Percentiles rank a stretch among this genome's conserved stretches.
Conservation (phyloP, 2,797 vertebrate species). For the Gephyroberyx darwinii region DNA sequence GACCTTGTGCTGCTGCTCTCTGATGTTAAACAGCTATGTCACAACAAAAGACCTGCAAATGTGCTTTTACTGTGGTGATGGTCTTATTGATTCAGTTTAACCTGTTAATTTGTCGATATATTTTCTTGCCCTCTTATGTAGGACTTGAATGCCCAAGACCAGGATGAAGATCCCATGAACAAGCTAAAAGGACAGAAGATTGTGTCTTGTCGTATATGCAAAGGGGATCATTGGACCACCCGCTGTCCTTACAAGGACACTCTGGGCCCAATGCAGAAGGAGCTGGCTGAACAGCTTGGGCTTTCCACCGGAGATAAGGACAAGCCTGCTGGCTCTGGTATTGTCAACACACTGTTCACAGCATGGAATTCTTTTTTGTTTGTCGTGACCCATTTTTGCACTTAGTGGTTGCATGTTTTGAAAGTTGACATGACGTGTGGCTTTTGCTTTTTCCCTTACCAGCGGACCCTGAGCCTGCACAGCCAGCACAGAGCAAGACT, state of each 20-base stretch:
- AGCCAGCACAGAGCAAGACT: slow-evolving; percentile 90
- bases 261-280: slow-evolving; percentile 97
- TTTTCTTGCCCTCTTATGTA: slow-evolving; percentile 48
- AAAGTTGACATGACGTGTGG: not conserved
- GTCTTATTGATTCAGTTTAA: not conserved
- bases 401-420: slow-evolving; percentile 1
- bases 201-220: slow-evolving; percentile 96
- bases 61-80: not conserved
- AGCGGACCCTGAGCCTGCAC: slow-evolving; percentile 89
- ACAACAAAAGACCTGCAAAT: not conserved
- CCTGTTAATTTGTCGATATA: not conserved
- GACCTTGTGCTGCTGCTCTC: not conserved
- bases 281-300: slow-evolving; percentile 94
- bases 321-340: slow-evolving; percentile 85
- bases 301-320: slow-evolving; percentile 93
- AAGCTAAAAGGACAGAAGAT: slow-evolving; percentile 98
- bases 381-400: not conserved
- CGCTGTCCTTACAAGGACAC: slow-evolving; percentile 98
- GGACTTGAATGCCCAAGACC: slow-evolving; percentile 93
- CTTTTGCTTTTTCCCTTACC: not conserved
- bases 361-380: not conserved
- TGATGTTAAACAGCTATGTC: not conserved
- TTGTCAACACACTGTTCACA: slow-evolving; percentile 13
- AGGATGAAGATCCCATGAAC: slow-evolving; percentile 97
- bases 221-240: slow-evolving; percentile 98